phyloP scores from a whole-genome alignment of 1,140 invertebrate species.

The Penaeus japonicus region DNA sequence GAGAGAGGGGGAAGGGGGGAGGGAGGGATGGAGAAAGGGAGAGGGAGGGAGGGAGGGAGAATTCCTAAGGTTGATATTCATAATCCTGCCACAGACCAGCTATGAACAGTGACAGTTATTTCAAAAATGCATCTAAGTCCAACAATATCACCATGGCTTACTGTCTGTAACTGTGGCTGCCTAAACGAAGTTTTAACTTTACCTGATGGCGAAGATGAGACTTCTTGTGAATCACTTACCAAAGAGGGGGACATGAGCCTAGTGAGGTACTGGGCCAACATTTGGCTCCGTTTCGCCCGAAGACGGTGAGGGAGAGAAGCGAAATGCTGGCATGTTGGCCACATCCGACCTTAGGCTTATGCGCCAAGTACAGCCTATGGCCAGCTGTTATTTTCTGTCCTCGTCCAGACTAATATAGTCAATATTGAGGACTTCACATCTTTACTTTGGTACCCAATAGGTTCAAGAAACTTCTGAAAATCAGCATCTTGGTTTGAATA shows the following conservation, averaged over 20 bases:
- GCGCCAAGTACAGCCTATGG: no score
- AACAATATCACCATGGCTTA: slow-evolving; percentile 45
- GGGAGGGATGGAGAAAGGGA: no score
- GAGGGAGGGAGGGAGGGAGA: no score
- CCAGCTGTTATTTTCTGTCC: background rate
- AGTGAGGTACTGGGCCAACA: slow-evolving; percentile 25
- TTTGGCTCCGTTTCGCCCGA: background rate
- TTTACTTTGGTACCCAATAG: background rate
- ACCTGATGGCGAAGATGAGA: slow-evolving; percentile 18
- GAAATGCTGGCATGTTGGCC: no score
- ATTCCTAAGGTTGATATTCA: slow-evolving; percentile 31
- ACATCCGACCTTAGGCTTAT: no score
- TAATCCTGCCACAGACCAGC: background rate
- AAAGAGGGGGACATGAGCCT: slow-evolving; percentile 19
- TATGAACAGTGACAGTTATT: slow-evolving; percentile 7
- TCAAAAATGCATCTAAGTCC: slow-evolving; percentile 26
- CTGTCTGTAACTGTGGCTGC: slow-evolving; percentile 48
- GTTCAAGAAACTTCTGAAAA: background rate
- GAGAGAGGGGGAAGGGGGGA: no score
- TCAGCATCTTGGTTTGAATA: background rate
- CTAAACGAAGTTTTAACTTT: slow-evolving; percentile 17
- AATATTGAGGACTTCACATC: background rate
- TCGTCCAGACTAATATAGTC: slow-evolving; percentile 33
- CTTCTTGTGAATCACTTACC: slow-evolving; percentile 21
- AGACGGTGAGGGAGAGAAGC: no score